Evolutionary conservation across 92 coral and sea anemone species (phyloP), one percentile per base, ranked within the genome.

Genomic region (Porites divaricata): DNA sequence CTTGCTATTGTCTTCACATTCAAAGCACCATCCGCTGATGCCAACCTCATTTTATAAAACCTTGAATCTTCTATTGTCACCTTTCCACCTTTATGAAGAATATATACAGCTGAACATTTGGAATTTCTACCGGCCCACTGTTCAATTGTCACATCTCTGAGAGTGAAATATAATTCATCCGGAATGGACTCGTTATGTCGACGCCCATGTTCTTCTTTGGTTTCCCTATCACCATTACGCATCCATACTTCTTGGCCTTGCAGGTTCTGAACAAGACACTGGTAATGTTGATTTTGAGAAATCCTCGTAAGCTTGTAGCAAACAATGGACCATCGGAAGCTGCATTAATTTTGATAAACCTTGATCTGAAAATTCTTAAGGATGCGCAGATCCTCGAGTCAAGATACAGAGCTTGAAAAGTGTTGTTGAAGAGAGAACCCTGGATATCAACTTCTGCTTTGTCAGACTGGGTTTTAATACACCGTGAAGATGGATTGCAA

Each of bases 121-220:
- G 28, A n/a, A 10, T 9, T 2, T 61, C 3, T 20, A 7, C 81
- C 81, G 1, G 19, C 4, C 81, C 70, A 76, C 15, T 28, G 23
- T 26, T 76, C 54, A 61, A 62, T 45, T 6, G 81, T 61, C 8
- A 76, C 81, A 76, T 76, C 58, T 26, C 16, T 69, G n/a, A 80
- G 74, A 12, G 72, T 80, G 1, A 80, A 16, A n/a, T 52, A 9
- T 68, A 67, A 26, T 12, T 11, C 52, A 13, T 28, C 12, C 19
- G 84, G 65, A 54, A 45, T 17, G 7, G 52, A 24, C 17, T 80
- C 20, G 22, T 54, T 54, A n/a, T 68, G 75, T 54, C 62, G 22
- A 54, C 25, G 58, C 62, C 9, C 11, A 1, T 22, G 3, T 11
- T 1, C 8, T 26, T 6, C 19, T 0, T 2, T 66, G 67, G 74